phyloP scores from a whole-genome alignment of 2,888 invertebrate genomes.

The Pecten maximus region DNA sequence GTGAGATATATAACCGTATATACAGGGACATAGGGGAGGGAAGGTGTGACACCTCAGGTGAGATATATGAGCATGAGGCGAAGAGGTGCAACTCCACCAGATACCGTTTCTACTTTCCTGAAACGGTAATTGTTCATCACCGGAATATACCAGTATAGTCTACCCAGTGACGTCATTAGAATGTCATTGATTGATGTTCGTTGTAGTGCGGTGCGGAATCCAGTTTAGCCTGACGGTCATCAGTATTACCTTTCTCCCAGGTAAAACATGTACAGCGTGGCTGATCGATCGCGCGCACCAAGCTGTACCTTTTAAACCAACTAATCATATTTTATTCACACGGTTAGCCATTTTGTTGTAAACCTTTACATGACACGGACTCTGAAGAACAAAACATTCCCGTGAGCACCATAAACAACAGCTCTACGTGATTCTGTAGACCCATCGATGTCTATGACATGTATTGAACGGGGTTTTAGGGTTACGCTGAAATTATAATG shows the following conservation, averaged over 20 bases:
- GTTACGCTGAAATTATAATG: too few relatives aligned
- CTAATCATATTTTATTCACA: slow-evolving; percentile 21
- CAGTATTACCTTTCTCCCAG: neutral
- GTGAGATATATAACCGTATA: neutral
- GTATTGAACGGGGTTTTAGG: too few relatives aligned
- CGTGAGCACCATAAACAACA: neutral
- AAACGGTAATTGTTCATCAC: too few relatives aligned
- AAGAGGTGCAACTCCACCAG: too few relatives aligned
- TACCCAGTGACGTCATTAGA: neutral
- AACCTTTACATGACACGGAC: neutral
- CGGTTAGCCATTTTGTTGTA: neutral
- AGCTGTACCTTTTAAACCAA: neutral
- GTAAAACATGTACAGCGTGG: neutral
- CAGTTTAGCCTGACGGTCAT: neutral
- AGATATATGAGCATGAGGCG: too few relatives aligned
- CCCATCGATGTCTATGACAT: neutral
- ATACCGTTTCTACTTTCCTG: too few relatives aligned
- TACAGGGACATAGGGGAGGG: neutral
- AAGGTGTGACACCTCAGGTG: neutral
- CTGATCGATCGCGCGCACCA: neutral
- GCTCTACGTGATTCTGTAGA: neutral
- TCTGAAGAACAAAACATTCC: neutral
- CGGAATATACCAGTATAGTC: neutral
- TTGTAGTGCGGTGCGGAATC: neutral
- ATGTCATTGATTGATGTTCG: neutral